Conservation (phyloP, 2,888 invertebrate genomes). For the Amblyteles armatorius region DNA sequence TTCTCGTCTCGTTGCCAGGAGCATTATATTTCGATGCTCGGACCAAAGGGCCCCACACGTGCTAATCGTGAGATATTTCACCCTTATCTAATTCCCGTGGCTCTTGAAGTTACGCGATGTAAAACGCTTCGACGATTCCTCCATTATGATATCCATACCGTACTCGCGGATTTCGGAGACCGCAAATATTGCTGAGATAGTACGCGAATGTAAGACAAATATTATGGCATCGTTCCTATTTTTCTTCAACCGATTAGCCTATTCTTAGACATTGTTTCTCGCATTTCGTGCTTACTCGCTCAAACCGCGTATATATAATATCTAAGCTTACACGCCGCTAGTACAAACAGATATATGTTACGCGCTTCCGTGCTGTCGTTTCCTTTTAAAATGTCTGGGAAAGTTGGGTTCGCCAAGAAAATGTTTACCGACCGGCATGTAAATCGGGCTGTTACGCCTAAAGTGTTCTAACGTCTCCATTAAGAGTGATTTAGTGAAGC, state of each 20-base stretch:
- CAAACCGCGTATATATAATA: not conserved
- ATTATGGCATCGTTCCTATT: not conserved
- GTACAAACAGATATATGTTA: not conserved
- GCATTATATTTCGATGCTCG: conserved; percentile 58
- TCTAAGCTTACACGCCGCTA: not conserved
- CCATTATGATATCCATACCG: conserved; percentile 47
- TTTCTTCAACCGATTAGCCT: not conserved
- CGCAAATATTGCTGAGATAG: not conserved
- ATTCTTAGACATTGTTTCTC: not conserved
- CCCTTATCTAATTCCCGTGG: conserved; percentile 50
- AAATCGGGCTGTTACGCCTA: not conserved
- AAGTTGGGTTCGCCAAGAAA: not conserved
- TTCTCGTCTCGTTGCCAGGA: conserved; percentile 76
- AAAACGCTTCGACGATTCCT: conserved; percentile 32
- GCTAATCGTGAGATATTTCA: conserved; percentile 67
- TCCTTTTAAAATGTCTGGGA: not conserved
- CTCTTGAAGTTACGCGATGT: conserved; percentile 44
- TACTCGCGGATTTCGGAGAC: conserved; percentile 45
- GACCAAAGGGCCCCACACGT: conserved; percentile 26
- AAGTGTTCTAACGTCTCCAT: conserved; percentile 1
- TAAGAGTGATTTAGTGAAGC: not conserved
- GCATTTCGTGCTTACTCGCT: not conserved
- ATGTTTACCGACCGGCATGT: conserved; percentile 6
- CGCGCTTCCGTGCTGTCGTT: not conserved
- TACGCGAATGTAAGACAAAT: not conserved